A percentile compares a stretch with the other conserved stretches of the same genome.
These are phyloP conservation scores for Tachina lurida DNA, from an alignment of 2,888 invertebrate species.

Conservation along the genomic window DNA sequence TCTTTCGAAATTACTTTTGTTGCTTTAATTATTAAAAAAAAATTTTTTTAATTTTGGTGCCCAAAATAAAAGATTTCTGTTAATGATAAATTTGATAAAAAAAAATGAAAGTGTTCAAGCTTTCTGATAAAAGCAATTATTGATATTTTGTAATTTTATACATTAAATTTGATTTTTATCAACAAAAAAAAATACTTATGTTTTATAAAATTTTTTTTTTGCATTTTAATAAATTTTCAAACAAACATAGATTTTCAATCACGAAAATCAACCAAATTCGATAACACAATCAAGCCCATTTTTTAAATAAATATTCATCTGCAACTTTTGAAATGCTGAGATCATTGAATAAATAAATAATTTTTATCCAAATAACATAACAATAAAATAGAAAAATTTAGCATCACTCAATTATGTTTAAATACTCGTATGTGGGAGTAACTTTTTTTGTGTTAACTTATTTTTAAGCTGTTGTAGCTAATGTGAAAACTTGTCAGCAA, in stretches of 20 bases:
- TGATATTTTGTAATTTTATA: conserved; percentile 57
- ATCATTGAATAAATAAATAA: no score
- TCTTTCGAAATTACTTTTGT: conserved; percentile 44
- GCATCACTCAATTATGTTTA: no score
- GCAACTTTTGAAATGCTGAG: no score
- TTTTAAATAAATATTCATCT: no score
- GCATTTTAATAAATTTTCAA: conserved; percentile 4
- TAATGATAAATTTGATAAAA: conserved; percentile 49
- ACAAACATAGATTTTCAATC: not conserved
- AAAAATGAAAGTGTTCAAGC: conserved; percentile 9
- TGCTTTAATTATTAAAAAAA: conserved; percentile 56
- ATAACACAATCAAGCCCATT: not conserved
- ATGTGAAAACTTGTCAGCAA: no score
- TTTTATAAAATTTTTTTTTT: not conserved
- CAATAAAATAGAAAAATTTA: no score
- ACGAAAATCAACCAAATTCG: no score
- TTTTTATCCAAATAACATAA: no score
- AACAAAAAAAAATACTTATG: not conserved
- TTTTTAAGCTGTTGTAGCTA: no score
- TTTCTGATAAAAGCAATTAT: conserved; percentile 29
- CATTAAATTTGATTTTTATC: conserved; percentile 70
- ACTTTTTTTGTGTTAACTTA: no score
- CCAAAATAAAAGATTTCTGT: conserved; percentile 46
- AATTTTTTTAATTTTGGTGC: conserved; percentile 6
- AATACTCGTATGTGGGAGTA: no score